phyloP scores from a whole-genome alignment of 2,113 vertebrate species.

The Oreotrochilus melanogaster region DNA sequence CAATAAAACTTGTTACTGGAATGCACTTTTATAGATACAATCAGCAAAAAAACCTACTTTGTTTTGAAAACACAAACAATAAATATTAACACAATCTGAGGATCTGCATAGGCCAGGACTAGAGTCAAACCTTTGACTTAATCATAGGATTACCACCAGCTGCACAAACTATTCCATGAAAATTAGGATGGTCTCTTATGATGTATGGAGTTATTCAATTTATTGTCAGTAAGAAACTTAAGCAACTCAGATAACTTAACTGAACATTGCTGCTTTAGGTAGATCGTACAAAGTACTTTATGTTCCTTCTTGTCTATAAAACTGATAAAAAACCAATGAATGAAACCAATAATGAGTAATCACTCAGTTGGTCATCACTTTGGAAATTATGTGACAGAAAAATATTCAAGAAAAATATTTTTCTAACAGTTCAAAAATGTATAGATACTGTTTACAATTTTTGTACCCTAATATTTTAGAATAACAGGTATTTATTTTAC shows the following conservation, averaged over 20 bases:
- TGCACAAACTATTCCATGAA: neutral
- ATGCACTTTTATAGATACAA: neutral
- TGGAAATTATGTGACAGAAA: neutral
- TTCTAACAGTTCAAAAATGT: neutral
- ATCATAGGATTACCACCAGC: neutral
- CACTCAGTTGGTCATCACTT: neutral
- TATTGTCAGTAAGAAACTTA: neutral
- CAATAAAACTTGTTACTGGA: neutral
- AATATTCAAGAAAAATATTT: neutral
- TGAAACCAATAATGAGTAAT: neutral
- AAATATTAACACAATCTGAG: neutral
- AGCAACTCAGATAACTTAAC: neutral
- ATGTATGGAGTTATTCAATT: neutral
- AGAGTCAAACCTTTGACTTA: neutral
- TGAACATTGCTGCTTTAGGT: neutral
- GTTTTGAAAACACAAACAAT: neutral
- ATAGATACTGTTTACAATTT: neutral
- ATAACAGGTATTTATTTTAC: neutral
- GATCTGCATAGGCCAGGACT: neutral
- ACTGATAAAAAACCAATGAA: neutral
- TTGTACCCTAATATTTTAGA: neutral
- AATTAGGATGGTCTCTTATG: neutral
- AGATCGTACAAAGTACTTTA: neutral
- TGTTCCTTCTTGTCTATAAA: neutral
- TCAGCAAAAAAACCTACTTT: neutral